phyloP scores from a whole-genome alignment of 2,888 invertebrate species.

The Tipula unca region DNA sequence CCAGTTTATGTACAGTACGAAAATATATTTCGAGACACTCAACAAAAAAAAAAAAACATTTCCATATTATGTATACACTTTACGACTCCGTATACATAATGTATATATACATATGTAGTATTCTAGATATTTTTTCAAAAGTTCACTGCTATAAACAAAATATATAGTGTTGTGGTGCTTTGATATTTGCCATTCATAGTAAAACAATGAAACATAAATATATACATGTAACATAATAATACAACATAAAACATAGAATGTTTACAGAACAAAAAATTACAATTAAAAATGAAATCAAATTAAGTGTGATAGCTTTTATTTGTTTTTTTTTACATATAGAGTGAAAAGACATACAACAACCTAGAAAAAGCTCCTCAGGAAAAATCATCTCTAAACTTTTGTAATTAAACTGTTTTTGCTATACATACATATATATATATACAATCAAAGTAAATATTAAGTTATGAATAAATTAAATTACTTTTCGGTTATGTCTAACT shows the following conservation, averaged over 20 bases:
- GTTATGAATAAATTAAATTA: slow-evolving; percentile 8
- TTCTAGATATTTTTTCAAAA: background rate
- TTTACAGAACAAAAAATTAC: background rate
- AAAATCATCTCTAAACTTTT: background rate
- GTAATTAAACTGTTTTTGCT: background rate
- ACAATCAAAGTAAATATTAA: background rate
- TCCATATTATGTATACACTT: background rate
- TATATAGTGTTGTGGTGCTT: background rate
- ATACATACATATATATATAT: background rate
- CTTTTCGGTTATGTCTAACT: background rate
- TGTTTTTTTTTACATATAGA: no score
- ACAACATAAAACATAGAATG: background rate
- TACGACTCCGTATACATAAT: background rate
- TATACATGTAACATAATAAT: background rate
- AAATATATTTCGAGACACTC: background rate
- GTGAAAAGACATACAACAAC: background rate
- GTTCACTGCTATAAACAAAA: background rate
- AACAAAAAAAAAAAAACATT: background rate
- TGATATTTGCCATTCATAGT: background rate
- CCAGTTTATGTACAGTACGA: background rate
- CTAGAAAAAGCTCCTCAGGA: background rate
- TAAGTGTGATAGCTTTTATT: background rate
- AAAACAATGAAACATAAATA: background rate
- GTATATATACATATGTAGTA: no score
- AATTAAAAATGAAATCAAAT: background rate